These are phyloP conservation scores for Cyphomyrus plagiostoma DNA, from an alignment of 2,113 vertebrate species.

Conservation along the genomic window DNA sequence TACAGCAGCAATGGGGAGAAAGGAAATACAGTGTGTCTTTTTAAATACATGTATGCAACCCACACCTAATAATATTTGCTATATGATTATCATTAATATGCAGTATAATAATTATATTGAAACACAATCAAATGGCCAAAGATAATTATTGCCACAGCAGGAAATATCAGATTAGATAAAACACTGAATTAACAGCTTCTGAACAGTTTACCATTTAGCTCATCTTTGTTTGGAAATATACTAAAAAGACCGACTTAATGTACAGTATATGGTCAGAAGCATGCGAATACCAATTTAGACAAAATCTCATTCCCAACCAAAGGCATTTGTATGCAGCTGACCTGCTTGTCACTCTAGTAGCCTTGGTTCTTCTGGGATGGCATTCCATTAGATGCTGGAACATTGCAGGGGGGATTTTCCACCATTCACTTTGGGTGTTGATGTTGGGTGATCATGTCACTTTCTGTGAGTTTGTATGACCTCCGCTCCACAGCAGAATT, in stretches of 20 bases:
- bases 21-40: background rate
- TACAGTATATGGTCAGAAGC: background rate
- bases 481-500: background rate
- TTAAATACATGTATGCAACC: background rate
- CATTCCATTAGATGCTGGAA: background rate
- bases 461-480: background rate
- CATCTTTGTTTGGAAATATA: background rate
- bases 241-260: background rate
- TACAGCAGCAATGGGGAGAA: background rate
- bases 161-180: background rate
- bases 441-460: too few relatives aligned
- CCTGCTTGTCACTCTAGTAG: background rate
- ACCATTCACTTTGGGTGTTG: too few relatives aligned
- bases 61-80: background rate
- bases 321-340: background rate
- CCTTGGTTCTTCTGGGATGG: background rate
- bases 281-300: background rate
- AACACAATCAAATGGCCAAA: background rate
- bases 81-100: background rate
- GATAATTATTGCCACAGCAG: background rate
- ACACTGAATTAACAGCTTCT: slow-evolving; percentile 3
- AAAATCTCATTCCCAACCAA: background rate
- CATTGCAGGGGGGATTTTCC: background rate
- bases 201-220: background rate
- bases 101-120: background rate